Percentiles rank a stretch among this genome's conserved stretches.
Conservation (phyloP, 2,888 invertebrate genomes). For the Xylocampa areola region DNA sequence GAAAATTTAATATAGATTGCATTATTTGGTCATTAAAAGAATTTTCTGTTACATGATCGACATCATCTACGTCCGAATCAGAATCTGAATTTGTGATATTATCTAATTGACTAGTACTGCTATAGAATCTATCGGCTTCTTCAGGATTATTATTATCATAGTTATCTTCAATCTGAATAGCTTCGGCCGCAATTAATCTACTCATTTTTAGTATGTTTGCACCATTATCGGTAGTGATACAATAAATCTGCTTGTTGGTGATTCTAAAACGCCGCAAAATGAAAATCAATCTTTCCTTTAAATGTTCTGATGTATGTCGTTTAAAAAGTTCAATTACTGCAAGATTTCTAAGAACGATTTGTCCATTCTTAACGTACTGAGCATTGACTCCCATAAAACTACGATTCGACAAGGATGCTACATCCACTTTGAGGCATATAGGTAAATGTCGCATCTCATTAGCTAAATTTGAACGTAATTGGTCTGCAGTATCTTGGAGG, state of each 20-base stretch:
- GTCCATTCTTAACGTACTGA: not conserved
- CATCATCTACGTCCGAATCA: not conserved
- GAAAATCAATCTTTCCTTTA: constrained; percentile 2
- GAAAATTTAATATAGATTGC: too few species aligned
- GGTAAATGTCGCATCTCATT: constrained; percentile 2
- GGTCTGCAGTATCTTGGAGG: not conserved
- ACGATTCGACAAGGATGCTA: constrained; percentile 24
- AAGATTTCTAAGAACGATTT: not conserved
- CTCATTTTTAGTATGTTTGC: constrained; percentile 10
- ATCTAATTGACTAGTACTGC: constrained; percentile 4
- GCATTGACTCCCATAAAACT: constrained; percentile 11
- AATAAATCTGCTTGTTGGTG: constrained; percentile 4
- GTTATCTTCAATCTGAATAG: not conserved
- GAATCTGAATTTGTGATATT: constrained; percentile 10
- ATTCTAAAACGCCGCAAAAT: constrained; percentile 2
- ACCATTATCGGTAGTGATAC: constrained; percentile 7
- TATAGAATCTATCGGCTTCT: constrained; percentile 1
- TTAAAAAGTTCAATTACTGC: not conserved
- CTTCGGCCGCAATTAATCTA: constrained; percentile 3
- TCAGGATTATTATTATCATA: not conserved
- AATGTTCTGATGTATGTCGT: constrained; percentile 5
- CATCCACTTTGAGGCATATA: constrained; percentile 12
- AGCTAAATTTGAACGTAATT: constrained; percentile 3
- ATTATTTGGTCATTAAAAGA: too few species aligned
- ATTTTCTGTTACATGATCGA: not conserved